Conservation (phyloP, 2,888 invertebrate genomes). For the Agrotis segetum region DNA sequence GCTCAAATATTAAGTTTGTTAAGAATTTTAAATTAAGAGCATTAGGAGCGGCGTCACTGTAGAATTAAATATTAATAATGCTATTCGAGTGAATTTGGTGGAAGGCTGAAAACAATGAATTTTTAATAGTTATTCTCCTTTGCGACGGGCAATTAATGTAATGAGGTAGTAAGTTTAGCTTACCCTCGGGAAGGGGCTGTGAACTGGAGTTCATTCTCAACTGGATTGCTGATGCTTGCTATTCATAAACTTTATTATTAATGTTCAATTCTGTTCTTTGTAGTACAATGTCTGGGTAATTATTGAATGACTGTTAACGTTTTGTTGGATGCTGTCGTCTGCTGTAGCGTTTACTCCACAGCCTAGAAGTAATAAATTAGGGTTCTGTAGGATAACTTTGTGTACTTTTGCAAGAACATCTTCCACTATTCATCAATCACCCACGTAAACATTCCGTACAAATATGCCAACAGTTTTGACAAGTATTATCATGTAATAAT, state of each 20-base stretch:
- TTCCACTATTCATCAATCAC: constrained; percentile 46
- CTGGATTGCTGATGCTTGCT: constrained; percentile 66
- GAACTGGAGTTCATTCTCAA: constrained; percentile 75
- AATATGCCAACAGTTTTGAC: constrained; percentile 60
- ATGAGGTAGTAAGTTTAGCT: constrained; percentile 83
- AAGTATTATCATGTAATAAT: constrained; percentile 77
- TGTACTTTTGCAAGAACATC: not conserved
- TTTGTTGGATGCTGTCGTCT: not conserved
- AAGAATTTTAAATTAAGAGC: constrained; percentile 89
- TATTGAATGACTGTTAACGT: constrained; percentile 23
- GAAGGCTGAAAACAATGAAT: constrained; percentile 84
- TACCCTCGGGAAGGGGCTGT: constrained; percentile 66
- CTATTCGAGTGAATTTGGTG: constrained; percentile 80
- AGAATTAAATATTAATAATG: constrained; percentile 89
- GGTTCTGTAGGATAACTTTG: not conserved
- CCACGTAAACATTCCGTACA: constrained; percentile 13
- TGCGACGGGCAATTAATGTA: constrained; percentile 85
- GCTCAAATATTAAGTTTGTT: constrained; percentile 89
- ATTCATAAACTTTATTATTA: constrained; percentile 58
- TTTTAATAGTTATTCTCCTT: constrained; percentile 87
- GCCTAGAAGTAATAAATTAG: not conserved
- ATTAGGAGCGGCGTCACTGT: constrained; percentile 85
- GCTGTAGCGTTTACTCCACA: not conserved
- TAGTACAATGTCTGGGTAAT: constrained; percentile 29
- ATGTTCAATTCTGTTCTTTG: constrained; percentile 56